Conservation (phyloP, 2,113 vertebrate genomes). For the Festucalex cinctus region DNA sequence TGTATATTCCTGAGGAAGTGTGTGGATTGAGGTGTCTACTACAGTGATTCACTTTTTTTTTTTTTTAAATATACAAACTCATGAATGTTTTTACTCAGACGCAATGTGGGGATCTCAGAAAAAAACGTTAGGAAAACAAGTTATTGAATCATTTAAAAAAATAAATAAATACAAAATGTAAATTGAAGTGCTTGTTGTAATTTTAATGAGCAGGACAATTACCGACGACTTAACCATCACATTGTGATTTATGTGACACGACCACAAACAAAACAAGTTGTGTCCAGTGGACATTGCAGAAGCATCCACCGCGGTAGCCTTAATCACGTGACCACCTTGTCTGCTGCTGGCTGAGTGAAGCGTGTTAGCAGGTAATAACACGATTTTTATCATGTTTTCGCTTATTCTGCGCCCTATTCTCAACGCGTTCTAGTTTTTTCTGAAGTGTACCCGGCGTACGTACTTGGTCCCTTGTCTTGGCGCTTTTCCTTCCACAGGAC, state of each 20-base stretch:
- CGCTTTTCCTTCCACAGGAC: neutral
- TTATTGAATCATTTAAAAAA: conserved; percentile 65
- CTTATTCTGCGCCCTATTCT: neutral
- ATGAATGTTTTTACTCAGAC: conserved; percentile 78
- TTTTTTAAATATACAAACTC: conserved; percentile 73
- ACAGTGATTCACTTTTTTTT: conserved; percentile 65
- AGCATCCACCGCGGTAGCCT: conserved; percentile 54
- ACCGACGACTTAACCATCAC: neutral
- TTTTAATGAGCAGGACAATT: neutral
- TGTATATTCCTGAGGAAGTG: conserved; percentile 68
- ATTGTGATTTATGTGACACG: conserved; percentile 9
- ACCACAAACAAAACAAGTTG: conserved; percentile 1
- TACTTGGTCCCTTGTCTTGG: neutral
- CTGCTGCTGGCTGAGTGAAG: conserved; percentile 74
- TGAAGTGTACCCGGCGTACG: too few species aligned
- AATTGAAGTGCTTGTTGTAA: conserved; percentile 55
- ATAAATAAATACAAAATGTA: conserved; percentile 70
- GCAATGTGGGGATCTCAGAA: conserved; percentile 63
- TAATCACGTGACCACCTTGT: conserved; percentile 75
- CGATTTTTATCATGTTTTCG: conserved; percentile 21
- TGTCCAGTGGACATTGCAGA: conserved; percentile 11
- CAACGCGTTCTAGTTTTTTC: neutral
- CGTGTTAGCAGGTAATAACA: conserved; percentile 77
- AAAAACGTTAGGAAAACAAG: conserved; percentile 47
- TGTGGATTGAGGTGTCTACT: conserved; percentile 67